Evolutionary conservation across 2,113 vertebrate genomes (phyloP), one percentile per base, ranked within the genome.

Genomic region (Takifugu bimaculatus): DNA sequence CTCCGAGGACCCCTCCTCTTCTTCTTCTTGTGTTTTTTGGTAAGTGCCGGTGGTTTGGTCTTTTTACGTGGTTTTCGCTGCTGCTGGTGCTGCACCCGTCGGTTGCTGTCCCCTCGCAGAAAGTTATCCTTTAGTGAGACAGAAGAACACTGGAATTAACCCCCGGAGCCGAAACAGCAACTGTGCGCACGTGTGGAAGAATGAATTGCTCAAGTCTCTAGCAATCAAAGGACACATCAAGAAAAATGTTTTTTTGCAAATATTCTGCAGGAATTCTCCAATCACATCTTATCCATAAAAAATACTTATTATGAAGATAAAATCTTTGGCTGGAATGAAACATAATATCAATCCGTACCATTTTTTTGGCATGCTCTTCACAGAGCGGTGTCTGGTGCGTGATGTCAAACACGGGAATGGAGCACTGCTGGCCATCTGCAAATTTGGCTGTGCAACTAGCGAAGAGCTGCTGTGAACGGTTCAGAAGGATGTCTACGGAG

Each of bases 1-100:
- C 96, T 90, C n/a, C 93, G 92, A 0, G 95, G 95, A 27, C 92
- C 94, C 90, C 94, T 93, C 78, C 95, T 91, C 82, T 93, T 91
- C 89, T 98, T 98, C 90, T 98, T 99, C 90, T 99, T 99, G 86
- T 98, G 96, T 94, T 99, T 99, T 95, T 99, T 99, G 92, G 95
- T 98, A 89, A 99, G 94, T 35, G 96, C 95, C 81, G 97, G 95
- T 44, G 96, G 96, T 90, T 99, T 99, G 2, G 94, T 96, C 94
- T 99, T 99, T 91, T 97, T 98, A 79, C 97, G 96, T 87, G 96
- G 97, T 88, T 98, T 98, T 78, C 96, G 93, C 89, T 95, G 96
- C 81, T 96, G 96, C 88, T 97, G 97, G 91, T 97, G 94, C 89
- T 97, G 95, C 91, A 96, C 93, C 90, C 95, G 93, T 29, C 96